Evolutionary conservation across 1,140 invertebrate genomes (phyloP).

Genomic region (Ips nitidus): DNA sequence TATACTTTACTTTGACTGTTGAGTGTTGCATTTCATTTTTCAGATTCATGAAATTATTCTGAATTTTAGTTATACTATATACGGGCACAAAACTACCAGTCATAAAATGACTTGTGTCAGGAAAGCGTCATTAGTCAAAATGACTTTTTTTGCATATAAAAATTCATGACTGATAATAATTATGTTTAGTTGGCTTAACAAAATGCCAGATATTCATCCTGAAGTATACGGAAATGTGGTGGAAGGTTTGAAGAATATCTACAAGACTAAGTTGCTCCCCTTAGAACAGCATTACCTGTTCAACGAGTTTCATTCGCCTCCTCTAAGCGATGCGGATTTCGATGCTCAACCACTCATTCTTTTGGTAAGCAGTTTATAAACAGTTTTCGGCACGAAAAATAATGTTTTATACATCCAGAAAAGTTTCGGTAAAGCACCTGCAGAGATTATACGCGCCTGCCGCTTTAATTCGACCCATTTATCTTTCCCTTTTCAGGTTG

Average conservation of each 20-base stretch:
- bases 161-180: not conserved
- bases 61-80: no score
- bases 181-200: constrained; percentile 57
- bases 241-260: constrained; percentile 64
- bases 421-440: constrained; percentile 18
- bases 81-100: no score
- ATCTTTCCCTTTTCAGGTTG: constrained; percentile 72
- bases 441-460: constrained; percentile 16
- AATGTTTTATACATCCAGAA: constrained; percentile 21
- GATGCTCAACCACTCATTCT: constrained; percentile 75
- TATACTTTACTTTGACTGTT: no score
- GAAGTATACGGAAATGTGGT: constrained; percentile 55
- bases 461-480: constrained; percentile 25
- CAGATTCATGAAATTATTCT: no score
- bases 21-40: no score
- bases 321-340: constrained; percentile 73
- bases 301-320: constrained; percentile 75
- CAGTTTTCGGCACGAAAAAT: not conserved
- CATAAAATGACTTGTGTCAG: no score
- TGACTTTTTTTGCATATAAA: not conserved
- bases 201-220: constrained; percentile 54
- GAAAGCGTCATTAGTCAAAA: no score
- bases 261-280: constrained; percentile 67
- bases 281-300: constrained; percentile 71
- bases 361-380: constrained; percentile 50